These are phyloP conservation scores for Plumapathes pennacea DNA, from an alignment of 92 coral and sea anemone species.

Conservation along the genomic window DNA sequence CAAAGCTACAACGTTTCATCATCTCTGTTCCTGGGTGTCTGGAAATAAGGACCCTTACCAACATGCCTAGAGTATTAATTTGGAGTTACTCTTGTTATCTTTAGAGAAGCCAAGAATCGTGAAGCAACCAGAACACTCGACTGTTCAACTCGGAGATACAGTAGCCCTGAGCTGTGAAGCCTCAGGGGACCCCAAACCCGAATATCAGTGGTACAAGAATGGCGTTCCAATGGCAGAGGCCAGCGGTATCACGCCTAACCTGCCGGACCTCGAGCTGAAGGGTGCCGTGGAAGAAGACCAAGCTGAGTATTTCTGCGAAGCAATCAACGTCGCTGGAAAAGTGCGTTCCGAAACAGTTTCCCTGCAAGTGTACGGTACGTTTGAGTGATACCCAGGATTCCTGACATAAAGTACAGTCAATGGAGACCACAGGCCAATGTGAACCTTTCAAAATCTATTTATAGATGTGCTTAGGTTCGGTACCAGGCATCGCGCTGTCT, in stretches of 20 bases:
- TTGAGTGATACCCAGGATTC: not conserved
- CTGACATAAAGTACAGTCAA: not conserved
- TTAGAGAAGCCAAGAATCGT: conserved; percentile 70
- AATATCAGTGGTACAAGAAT: conserved; percentile 76
- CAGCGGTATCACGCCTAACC: conserved; percentile 40
- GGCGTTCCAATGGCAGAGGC: conserved; percentile 27
- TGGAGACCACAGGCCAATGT: not conserved
- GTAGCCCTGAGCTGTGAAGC: conserved; percentile 67
- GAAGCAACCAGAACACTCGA: conserved; percentile 74
- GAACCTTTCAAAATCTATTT: not conserved
- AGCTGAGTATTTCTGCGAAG: conserved; percentile 63
- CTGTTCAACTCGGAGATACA: conserved; percentile 58
- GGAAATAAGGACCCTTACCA: no score
- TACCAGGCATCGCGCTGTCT: no score
- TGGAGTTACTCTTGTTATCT: not conserved
- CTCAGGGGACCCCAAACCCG: conserved; percentile 71
- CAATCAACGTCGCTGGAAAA: conserved; percentile 50
- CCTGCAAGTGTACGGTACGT: conserved; percentile 76
- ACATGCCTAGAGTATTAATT: no score
- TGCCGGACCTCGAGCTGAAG: conserved; percentile 44
- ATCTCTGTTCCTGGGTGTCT: no score
- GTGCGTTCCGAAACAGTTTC: conserved; percentile 54
- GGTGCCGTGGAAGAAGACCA: conserved; percentile 58
- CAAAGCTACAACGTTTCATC: no score
- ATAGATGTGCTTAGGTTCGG: not conserved